A percentile compares a stretch with the other conserved stretches of the same genome.
Conservation (phyloP, 2,113 vertebrate species). For the Tylochromis polylepis region DNA sequence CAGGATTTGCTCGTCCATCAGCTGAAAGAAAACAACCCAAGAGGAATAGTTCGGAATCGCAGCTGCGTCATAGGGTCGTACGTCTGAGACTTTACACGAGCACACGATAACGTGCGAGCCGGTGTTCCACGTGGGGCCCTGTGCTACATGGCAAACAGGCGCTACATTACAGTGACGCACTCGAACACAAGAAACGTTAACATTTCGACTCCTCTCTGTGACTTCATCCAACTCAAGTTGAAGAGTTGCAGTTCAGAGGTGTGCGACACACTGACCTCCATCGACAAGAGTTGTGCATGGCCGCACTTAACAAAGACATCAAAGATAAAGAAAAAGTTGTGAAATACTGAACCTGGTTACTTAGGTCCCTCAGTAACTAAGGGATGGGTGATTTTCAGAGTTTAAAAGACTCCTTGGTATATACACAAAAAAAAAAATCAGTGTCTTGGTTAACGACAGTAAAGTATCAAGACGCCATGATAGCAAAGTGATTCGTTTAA, state of each 20-base stretch:
- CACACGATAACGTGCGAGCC: background rate
- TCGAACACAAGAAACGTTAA: background rate
- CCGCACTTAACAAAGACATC: background rate
- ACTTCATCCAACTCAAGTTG: background rate
- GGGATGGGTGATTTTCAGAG: background rate
- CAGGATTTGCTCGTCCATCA: conserved; percentile 97
- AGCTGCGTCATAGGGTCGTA: background rate
- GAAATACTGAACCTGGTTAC: background rate
- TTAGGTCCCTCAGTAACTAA: background rate
- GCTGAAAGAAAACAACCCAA: conserved; percentile 57
- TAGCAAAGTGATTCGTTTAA: background rate
- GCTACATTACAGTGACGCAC: background rate
- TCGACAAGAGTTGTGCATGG: fast-evolving
- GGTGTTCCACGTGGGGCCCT: background rate
- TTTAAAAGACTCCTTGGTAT: background rate
- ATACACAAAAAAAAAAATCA: too few relatives aligned
- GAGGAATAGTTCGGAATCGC: background rate
- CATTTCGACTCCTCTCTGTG: background rate
- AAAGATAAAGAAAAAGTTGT: fast-evolving
- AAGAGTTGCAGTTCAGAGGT: background rate
- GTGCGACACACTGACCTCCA: background rate
- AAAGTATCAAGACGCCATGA: background rate
- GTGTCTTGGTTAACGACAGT: background rate
- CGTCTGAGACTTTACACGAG: background rate
- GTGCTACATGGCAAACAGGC: background rate